Conservation (phyloP, 2,888 invertebrate species). For the Leptinotarsa juncta region DNA sequence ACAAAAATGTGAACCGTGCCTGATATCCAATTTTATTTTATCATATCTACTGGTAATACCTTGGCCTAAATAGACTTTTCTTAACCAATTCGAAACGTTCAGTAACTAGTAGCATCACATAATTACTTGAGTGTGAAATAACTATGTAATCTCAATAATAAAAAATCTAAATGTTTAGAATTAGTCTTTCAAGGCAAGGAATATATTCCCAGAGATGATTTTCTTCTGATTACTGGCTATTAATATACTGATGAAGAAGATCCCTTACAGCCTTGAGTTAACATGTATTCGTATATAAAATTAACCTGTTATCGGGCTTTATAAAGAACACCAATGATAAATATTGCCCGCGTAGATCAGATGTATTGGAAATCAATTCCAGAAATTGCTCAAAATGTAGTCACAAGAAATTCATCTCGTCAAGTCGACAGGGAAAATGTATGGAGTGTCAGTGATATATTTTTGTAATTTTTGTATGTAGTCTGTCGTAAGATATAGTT, state of each 20-base stretch:
- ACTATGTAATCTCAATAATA: conserved; percentile 14
- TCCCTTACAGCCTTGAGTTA: too few relatives aligned
- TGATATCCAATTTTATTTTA: too few relatives aligned
- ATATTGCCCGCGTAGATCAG: too few relatives aligned
- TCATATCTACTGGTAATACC: not conserved
- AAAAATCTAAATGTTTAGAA: conserved; percentile 51
- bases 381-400: not conserved
- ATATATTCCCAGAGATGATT: conserved; percentile 24
- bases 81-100: not conserved
- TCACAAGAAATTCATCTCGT: not conserved
- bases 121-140: not conserved
- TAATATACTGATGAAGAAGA: too few relatives aligned
- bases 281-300: too few relatives aligned
- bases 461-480: conserved; percentile 64
- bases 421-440: conserved; percentile 31
- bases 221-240: not conserved
- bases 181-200: conserved; percentile 42
- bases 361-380: too few relatives aligned
- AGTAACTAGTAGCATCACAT: not conserved
- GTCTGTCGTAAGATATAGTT: conserved; percentile 40
- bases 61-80: conserved; percentile 5
- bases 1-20: too few relatives aligned
- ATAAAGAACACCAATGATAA: too few relatives aligned
- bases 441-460: conserved; percentile 60
- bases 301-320: too few relatives aligned